Evolutionary conservation across 2,888 invertebrate species (phyloP), one percentile per base, ranked within the genome.

Genomic region (Ypsolopha sequella): DNA sequence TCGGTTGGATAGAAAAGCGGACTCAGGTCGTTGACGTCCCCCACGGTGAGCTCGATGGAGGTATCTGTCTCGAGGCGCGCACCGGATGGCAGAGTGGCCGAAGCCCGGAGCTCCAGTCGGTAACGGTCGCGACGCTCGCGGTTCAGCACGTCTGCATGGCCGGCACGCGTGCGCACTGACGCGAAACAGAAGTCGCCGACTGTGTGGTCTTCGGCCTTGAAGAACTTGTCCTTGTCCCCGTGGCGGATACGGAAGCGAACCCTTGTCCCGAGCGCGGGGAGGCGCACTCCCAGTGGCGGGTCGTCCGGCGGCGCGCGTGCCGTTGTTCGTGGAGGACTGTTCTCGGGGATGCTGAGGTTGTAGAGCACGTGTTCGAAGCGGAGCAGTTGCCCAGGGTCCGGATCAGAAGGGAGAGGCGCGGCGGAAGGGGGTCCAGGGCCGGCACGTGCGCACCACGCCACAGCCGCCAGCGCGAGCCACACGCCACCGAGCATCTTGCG

Each of bases 111-210:
- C 62, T 92, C 91, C 41, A 98, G 87, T 50, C 90, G 87, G 82
- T 96, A 98, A 54, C 89, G 87, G 67, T 96, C 95, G 60, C 92
- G 92, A 51, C 97, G 91, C 78, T 99, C 99, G 56, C 99, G 91
- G 81, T 99, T 99, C 55, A 99, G 87, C 58, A 97, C 95, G 64
- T 95, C 94, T 57, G 93, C 91, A 70, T 92, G 91, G 44, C 94
- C 95, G 54, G 97, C 95, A 70, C 95, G 91, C 58, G 96, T 97
- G 65, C 98, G 90, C 55, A 99, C 91, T 52, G 93, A 88, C 51
- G 98, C 88, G 80, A 99, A 99, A 75, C 95, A 96, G 86, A 98
- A 97, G 82, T 98, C 97, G 41, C 98, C 98, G 51, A 98, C 93
- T 55, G 91, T 86, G 54, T 93, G 89, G 62, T 95, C 93, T 73